phyloP scores from a whole-genome alignment of 2,113 vertebrate genomes.

The Xiphorhynchus elegans region DNA sequence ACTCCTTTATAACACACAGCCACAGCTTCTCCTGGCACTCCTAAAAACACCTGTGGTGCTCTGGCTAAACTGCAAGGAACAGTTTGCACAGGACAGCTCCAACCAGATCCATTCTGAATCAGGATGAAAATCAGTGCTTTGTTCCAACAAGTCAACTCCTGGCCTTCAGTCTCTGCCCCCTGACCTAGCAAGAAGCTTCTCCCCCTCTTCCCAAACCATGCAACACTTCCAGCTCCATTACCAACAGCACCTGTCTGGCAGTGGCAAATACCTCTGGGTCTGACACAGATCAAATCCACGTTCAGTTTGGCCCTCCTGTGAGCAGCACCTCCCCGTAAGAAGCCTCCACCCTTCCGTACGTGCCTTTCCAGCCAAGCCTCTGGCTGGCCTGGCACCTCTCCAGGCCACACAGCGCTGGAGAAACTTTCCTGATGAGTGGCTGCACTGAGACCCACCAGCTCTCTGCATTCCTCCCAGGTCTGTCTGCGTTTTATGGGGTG shows the following conservation, averaged over 20 bases:
- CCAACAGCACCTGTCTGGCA: neutral
- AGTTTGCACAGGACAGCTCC: neutral
- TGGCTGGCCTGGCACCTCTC: constrained; percentile 51
- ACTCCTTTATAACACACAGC: rapidly evolving
- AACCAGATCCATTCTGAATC: too few species aligned
- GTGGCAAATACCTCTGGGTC: neutral
- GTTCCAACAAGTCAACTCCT: neutral
- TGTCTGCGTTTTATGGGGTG: neutral
- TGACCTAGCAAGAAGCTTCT: neutral
- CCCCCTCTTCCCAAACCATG: neutral
- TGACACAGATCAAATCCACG: rapidly evolving
- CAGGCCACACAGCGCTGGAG: constrained; percentile 64
- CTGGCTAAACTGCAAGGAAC: neutral
- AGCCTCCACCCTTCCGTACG: neutral
- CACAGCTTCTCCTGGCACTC: neutral
- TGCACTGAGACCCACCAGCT: neutral
- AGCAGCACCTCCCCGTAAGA: neutral
- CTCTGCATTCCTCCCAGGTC: constrained; percentile 56
- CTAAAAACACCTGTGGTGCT: rapidly evolving
- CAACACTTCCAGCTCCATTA: neutral
- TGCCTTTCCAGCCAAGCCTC: constrained; percentile 5
- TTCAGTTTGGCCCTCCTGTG: neutral
- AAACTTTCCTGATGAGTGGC: neutral
- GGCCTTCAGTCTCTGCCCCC: neutral
- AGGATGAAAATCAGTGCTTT: neutral